Percentiles rank a stretch among this genome's conserved stretches.
phyloP scores from a whole-genome alignment of 1,140 invertebrate genomes.

The Drosophila sechellia region DNA sequence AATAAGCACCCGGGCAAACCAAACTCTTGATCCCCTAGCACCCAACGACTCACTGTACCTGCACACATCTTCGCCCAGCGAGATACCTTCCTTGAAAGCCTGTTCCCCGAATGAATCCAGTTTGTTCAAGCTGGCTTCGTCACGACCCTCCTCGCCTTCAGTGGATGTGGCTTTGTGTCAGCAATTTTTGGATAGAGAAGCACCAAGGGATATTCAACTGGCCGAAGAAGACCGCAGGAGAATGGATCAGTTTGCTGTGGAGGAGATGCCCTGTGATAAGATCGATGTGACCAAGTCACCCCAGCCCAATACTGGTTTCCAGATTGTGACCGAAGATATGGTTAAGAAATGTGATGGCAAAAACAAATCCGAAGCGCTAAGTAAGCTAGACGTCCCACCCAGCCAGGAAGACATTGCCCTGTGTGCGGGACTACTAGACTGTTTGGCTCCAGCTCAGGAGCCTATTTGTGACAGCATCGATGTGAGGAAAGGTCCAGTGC shows the following conservation, averaged over 20 bases:
- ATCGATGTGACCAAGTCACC: slow-evolving; percentile 65
- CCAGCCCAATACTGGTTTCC: slow-evolving; percentile 62
- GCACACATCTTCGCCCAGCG: slow-evolving; percentile 53
- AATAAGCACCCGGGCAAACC: not conserved
- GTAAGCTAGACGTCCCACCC: slow-evolving; percentile 24
- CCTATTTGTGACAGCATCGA: slow-evolving; percentile 66
- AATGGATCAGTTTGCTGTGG: slow-evolving; percentile 56
- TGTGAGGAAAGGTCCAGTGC: slow-evolving; percentile 57
- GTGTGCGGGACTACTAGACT: slow-evolving; percentile 59
- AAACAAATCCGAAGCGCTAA: not conserved
- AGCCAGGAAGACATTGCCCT: slow-evolving; percentile 62
- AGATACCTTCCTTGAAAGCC: slow-evolving; percentile 55
- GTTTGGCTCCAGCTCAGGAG: slow-evolving; percentile 70
- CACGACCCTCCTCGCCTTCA: slow-evolving; percentile 64
- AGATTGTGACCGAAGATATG: slow-evolving; percentile 54
- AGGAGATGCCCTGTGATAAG: slow-evolving; percentile 69
- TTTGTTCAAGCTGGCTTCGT: slow-evolving; percentile 69
- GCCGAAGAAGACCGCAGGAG: slow-evolving; percentile 46
- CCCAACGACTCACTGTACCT: slow-evolving; percentile 63
- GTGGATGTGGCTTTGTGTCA: slow-evolving; percentile 53
- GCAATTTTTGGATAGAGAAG: slow-evolving; percentile 54
- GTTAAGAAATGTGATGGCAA: slow-evolving; percentile 59
- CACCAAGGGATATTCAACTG: slow-evolving; percentile 40
- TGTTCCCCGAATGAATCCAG: slow-evolving; percentile 75
- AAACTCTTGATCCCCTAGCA: slow-evolving; percentile 43